Evolutionary conservation across 2,113 vertebrate genomes (phyloP), one percentile per base, ranked within the genome.

Genomic region (Nothocercus julius): DNA sequence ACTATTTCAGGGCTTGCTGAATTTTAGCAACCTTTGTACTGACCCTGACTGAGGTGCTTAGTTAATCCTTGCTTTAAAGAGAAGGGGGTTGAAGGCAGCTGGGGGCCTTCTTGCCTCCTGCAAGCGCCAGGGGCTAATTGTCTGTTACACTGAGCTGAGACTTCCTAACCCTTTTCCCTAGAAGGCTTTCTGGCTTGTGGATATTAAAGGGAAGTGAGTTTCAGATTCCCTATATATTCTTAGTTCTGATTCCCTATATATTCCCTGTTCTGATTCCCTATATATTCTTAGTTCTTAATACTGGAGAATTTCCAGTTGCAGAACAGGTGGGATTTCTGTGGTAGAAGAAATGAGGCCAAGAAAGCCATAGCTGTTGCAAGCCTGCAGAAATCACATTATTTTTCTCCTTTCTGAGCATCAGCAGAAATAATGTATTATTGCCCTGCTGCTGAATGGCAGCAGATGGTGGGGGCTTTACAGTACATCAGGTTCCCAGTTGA

Each of bases 401-500:
- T 82, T 89, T 79, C 42, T 81, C 40, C 42, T 82, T 89, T 54
- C 49, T 89, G 47, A 95, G 59, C 76, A 87, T 63, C 54, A 94
- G 38, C 73, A 94, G 86, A 70, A 93, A 85, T 66, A 92, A 82
- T 94, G 67, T 91, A 3, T 49, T 77, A 49, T 72, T 86, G 38
- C 62, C 78, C 63, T 73, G 30, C 6, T 59, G 74, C 38, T 7
- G 17, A 96, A 95, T 85, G 80, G 63, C 66, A 95, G 80, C 76
- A 90, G 82, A 89, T 94, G 70, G 70, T 40, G 70, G 49, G 61
- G 76, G 44, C 34, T 95, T 92, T 93, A 78, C 62, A 92, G 27
- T 68, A 59, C 70, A 78, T 53, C 85, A 54, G 10, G 24, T 66
- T 89, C 66, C 75, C 63, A 68, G 61, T 18, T 75, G 87, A 93